Conservation (phyloP, 2,797 vertebrate genomes). For the Sebastes elongatus region DNA sequence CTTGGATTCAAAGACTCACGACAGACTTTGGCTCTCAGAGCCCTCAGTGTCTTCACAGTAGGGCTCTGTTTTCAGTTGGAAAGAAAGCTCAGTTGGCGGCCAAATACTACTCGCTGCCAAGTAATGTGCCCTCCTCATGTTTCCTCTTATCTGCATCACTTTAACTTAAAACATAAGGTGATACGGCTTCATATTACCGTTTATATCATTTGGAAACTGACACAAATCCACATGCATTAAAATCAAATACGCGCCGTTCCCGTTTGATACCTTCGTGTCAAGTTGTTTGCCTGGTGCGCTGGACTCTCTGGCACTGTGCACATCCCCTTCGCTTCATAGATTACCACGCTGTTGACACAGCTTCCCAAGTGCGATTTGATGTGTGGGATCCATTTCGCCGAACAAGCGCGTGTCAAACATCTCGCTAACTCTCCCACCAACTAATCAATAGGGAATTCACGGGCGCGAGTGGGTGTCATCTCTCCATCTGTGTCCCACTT, state of each 20-base stretch:
- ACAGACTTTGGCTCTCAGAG: constrained; percentile 40
- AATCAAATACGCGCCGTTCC: neutral
- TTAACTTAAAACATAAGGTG: constrained; percentile 7
- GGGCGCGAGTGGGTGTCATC: constrained; percentile 68
- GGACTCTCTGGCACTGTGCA: neutral
- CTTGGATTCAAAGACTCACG: constrained; percentile 23
- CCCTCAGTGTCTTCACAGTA: constrained; percentile 21
- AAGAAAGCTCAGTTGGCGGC: constrained; percentile 22
- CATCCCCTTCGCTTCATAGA: constrained; percentile 20
- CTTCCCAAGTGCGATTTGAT: constrained; percentile 25
- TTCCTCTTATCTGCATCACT: constrained; percentile 9
- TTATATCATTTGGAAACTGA: neutral
- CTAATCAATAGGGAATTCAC: constrained; percentile 66
- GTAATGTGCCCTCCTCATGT: constrained; percentile 11
- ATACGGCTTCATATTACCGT: neutral
- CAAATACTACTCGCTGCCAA: constrained; percentile 8
- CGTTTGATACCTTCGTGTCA: constrained; percentile 6
- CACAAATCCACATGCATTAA: neutral
- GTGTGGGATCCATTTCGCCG: constrained; percentile 53
- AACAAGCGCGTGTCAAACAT: constrained; percentile 66
- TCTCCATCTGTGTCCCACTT: constrained; percentile 69
- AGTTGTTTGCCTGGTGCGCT: constrained; percentile 7
- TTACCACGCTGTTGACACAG: constrained; percentile 50
- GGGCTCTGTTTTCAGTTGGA: constrained; percentile 36
- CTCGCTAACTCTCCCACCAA: constrained; percentile 41